Base-by-base conservation (phyloP, 2,888 invertebrate species). In the Tridacna crocea region DNA sequence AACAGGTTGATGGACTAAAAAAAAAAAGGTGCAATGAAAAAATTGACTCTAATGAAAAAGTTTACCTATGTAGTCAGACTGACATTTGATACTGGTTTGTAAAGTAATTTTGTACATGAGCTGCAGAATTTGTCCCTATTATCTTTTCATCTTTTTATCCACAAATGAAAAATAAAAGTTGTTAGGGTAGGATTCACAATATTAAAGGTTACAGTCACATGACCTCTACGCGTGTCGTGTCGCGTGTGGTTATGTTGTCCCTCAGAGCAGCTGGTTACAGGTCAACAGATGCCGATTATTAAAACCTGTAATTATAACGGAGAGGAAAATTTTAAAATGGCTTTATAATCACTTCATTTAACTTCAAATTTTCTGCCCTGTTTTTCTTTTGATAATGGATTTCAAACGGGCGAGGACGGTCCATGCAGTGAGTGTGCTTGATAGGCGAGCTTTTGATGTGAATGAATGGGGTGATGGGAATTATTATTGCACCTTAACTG, bases 301-400 rank as follows among this genome's bases (percentile, higher is more conserved):
- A 68, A 68, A 60, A 46, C 47, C n/a, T 46, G 68, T 68, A 27
- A 68, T 68, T 46, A 68, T 68, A 68, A 68, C 68, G 68, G 68
- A 68, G 46, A 47, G 36, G 47, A 46, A 65, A 68, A 46, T 68
- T 68, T 46, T n/a, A 46, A 68, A 68, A 68, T 68, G 68, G 68
- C 68, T 68, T 68, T 46, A 68, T 68, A 46, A 68, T 27, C 68
- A 68, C 68, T 68, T 68, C 46, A 68, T 68, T 68, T 68, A 68
- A 68, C 68, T 68, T 68, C 46, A 46, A 68, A 24, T 22, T 68
- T 65, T 47, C 68, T 47, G n/a, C 68, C 68, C 68, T n/a, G 68
- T n/a, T 68, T 61, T 68, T 68, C 68, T 68, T 68, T 68, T 68
- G 68, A 68, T 47, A 68, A 47, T 68, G 47, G 22, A 19, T 68